Base-by-base conservation (phyloP, 2,797 vertebrate genomes). In the Petrocephalus sullivani region DNA sequence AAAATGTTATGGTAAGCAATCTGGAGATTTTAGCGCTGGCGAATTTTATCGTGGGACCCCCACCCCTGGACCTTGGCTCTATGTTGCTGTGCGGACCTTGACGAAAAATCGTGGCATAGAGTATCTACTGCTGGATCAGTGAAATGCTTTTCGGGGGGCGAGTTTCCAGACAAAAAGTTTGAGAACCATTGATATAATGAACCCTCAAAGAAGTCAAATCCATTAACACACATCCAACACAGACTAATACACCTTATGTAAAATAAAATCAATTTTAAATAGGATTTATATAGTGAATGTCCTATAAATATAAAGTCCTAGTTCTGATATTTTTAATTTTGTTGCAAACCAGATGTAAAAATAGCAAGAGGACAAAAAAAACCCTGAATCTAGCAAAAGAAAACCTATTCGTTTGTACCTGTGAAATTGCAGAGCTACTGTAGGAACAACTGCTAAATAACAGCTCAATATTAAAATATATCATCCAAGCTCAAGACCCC, bases 301-400 rank as follows among this genome's bases (percentile, higher is more conserved):
- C 46, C 46, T 84, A 23, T 53, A 84, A 84, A 84, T 53, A 83
- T 83, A 84, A 21, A 53, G 46, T 28, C 23, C 46, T 84, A 75
- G 4, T 41, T 75, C 67, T 84, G 67, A 37, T 75, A 14, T 75
- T 75, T 53, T 84, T 84, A 53, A 84, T 84, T 84, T 84, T 84
- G 82, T 12, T 84, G 82, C 6, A 84, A 84, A 28, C 10, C 16
- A 49, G 23, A 23, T 53, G 49, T n/a, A 84, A 84, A 83, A 84
- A 53, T 23, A 53, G 19, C 10, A 23, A 84, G 23, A 84, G 19
- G 41, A 84, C 49, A 53, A 53, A 84, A 51, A 84, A 84, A 54
- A 84, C 9, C 51, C 82, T 33, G 82, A 75, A 75, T 41, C 37
- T 75, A 75, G 67, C 67, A 16, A 41, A 41, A 16, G 16, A 75